Conservation (phyloP, 2,113 vertebrate species). For the Connochaetes taurinus region DNA sequence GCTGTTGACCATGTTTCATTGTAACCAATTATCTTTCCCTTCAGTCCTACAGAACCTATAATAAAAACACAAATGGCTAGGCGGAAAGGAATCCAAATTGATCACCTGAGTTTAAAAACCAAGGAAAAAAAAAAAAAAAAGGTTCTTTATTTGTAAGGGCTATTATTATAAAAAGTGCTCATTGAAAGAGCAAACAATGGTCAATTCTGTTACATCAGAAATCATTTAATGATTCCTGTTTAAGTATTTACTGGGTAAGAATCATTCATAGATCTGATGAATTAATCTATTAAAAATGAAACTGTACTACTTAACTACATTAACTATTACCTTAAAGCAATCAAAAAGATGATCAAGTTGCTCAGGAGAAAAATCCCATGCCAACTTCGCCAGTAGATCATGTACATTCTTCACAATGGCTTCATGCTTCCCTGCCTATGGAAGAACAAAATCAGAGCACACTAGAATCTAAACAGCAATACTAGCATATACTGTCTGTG, state of each 20-base stretch:
- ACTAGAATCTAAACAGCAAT: neutral
- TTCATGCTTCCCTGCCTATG: constrained; percentile 97
- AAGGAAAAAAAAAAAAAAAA: neutral
- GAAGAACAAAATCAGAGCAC: neutral
- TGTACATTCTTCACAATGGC: constrained; percentile 99
- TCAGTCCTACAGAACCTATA: neutral
- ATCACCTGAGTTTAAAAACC: neutral
- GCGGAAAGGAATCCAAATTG: neutral
- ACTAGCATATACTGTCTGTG: neutral
- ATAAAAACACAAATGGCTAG: neutral
- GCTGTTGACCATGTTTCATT: neutral
- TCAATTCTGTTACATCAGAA: neutral
- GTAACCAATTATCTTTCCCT: neutral
- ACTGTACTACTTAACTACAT: neutral
- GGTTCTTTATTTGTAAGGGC: neutral
- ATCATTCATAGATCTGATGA: neutral
- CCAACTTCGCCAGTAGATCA: constrained; percentile 96
- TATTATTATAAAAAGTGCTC: neutral
- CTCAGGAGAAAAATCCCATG: constrained; percentile 99
- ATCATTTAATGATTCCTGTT: neutral
- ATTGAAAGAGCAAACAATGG: neutral
- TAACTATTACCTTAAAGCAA: constrained; percentile 93
- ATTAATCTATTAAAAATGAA: constrained; percentile 18
- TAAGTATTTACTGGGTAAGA: neutral
- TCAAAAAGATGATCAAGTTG: constrained; percentile 99